Conservation (phyloP, 2,113 vertebrate species). For the Pituophis catenifer region DNA sequence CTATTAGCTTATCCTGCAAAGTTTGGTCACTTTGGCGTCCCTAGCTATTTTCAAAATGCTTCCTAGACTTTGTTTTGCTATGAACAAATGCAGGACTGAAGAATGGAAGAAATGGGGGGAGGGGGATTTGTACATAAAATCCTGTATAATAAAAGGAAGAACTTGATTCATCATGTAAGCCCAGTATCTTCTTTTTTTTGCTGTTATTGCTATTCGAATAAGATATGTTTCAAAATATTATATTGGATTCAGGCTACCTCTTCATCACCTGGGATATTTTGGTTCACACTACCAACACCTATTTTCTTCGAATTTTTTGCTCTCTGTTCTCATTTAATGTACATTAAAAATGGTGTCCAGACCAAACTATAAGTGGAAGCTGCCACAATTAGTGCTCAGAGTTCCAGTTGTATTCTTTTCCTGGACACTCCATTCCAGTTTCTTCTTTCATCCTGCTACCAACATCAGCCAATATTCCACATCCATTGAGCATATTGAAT, state of each 20-base stretch:
- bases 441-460: neutral
- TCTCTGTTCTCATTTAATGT: neutral
- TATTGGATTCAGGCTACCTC: neutral
- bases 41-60: slow-evolving; percentile 46
- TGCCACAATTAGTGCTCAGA: neutral
- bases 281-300: neutral
- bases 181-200: neutral
- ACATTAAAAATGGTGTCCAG: neutral
- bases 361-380: neutral
- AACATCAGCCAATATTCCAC: neutral
- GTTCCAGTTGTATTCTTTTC: neutral
- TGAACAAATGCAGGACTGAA: slow-evolving; percentile 53
- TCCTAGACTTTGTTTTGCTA: slow-evolving; percentile 50
- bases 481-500: neutral
- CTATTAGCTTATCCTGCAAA: slow-evolving; percentile 28
- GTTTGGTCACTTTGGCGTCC: slow-evolving; percentile 27
- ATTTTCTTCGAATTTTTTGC: neutral
- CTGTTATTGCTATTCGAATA: neutral
- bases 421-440: neutral
- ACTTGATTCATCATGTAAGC: slow-evolving; percentile 5
- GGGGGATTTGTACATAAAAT: slow-evolving; percentile 65
- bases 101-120: slow-evolving; percentile 25
- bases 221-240: neutral
- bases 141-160: slow-evolving; percentile 69
- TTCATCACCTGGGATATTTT: neutral